Evolutionary conservation across 2,113 vertebrate genomes (phyloP).

Genomic region (Hippocampus zosterae): DNA sequence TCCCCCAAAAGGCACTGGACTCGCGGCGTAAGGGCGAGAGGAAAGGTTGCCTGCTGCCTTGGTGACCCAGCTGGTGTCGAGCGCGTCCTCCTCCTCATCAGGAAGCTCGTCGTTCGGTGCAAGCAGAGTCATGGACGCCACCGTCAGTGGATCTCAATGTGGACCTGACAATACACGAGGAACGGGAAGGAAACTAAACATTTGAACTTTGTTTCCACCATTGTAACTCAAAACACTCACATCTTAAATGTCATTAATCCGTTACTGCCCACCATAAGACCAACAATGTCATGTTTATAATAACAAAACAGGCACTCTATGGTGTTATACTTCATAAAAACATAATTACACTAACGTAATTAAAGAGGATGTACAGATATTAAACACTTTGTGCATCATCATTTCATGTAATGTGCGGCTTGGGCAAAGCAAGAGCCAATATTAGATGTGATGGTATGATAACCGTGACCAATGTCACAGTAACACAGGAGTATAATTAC

Average conservation of each 20-base stretch:
- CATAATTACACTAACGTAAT: too few species aligned
- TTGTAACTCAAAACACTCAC: not conserved
- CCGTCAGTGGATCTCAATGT: constrained; percentile 77
- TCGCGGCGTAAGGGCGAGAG: not conserved
- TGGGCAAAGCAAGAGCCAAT: too few species aligned
- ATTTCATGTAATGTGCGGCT: too few species aligned
- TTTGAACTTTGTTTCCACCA: not conserved
- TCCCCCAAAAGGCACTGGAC: constrained; percentile 47
- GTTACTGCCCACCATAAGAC: too few species aligned
- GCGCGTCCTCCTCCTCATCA: constrained; percentile 20
- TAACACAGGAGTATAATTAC: too few species aligned
- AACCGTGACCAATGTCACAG: too few species aligned
- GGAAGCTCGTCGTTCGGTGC: constrained; percentile 8
- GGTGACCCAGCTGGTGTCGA: constrained; percentile 3
- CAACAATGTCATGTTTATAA: too few species aligned
- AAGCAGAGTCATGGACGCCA: constrained; percentile 1
- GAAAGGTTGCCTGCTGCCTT: not conserved
- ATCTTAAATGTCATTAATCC: not conserved
- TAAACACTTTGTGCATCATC: too few species aligned
- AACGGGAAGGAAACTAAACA: not conserved
- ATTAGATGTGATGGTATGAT: too few species aligned
- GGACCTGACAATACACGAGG: constrained; percentile 54
- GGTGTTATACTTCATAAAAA: too few species aligned
- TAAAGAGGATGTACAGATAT: too few species aligned
- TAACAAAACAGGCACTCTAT: too few species aligned